phyloP scores from a whole-genome alignment of 2,888 invertebrate genomes.

The Drosophila nr. perissopoda region DNA sequence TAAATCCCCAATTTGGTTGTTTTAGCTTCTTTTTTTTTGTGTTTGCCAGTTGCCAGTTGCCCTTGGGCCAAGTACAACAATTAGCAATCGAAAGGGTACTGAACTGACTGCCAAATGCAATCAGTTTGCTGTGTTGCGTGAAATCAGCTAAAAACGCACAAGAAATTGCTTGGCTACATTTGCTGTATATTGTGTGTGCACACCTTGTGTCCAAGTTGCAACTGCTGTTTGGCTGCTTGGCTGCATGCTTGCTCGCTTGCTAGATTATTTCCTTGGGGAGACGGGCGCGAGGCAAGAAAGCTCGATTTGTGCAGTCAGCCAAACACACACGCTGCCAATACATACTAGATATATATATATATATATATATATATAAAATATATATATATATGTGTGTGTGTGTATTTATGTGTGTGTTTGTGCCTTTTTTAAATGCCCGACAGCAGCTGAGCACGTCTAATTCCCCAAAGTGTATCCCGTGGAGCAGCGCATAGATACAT shows the following conservation, averaged over 20 bases:
- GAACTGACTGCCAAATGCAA: conserved; percentile 9
- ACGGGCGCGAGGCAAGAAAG: conserved; percentile 9
- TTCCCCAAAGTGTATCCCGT: conserved; percentile 45
- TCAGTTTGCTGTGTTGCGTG: conserved; percentile 2
- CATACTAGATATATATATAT: background rate
- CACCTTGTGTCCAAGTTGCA: background rate
- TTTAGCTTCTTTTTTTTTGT: too few species aligned
- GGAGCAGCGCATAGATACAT: background rate
- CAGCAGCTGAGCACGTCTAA: conserved; percentile 28
- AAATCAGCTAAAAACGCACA: conserved; percentile 9
- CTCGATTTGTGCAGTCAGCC: conserved; percentile 47
- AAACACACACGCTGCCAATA: conserved; percentile 7
- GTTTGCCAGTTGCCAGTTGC: too few species aligned
- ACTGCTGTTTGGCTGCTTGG: background rate
- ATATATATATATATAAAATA: conserved; percentile 9
- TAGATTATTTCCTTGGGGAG: conserved; percentile 15
- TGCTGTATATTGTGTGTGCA: background rate
- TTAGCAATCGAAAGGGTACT: background rate
- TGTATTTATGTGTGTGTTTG: background rate
- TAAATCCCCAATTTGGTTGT: too few species aligned
- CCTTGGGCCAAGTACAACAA: background rate
- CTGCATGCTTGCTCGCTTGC: background rate
- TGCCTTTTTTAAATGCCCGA: conserved; percentile 4
- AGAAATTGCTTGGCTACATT: conserved; percentile 7
- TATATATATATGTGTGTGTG: background rate